Evolutionary conservation across 2,113 vertebrate genomes (phyloP), one percentile per base, ranked within the genome.

Genomic region (Gyps fulvus): DNA sequence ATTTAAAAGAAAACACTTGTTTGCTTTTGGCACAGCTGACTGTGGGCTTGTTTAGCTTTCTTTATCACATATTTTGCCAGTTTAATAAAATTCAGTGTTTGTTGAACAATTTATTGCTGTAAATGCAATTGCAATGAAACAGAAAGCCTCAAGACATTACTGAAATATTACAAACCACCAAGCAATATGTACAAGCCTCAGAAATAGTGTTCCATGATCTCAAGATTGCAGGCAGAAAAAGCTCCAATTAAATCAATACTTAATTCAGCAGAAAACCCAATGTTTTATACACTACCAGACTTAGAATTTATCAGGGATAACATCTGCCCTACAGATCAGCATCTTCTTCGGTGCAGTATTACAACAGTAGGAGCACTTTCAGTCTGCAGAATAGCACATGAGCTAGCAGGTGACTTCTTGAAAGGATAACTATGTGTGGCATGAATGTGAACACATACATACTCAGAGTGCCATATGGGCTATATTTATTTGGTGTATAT

Each of bases 1-100:
- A 77, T 94, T 90, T 86, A 91, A 94, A 90, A 88, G 62, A 87
- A 96, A 96, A 66, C 66, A 91, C 83, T 96, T 96, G 87, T 91
- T 95, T 96, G 58, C 81, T 87, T 96, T 94, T 94, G 93, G 89
- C 93, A 69, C 31, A 90, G 66, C 34, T 83, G 54, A 85, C 89
- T 79, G 74, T 29, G 22, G 70, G 55, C 82, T 95, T 94, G 21
- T 85, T 95, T 77, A 88, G 62, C 71, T 94, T 95, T 45, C 84
- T 94, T 91, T 94, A 92, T 95, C 87, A 83, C 58, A 50, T 95
- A 90, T 94, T 95, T 97, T 92, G 49, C 90, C 85, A 95, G 87
- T 95, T 97, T 96, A 97, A 96, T 96, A 96, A 96, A 94, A 90
- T 79, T 94, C 85, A 77, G 78, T 91, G 54, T 95, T 96, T 96